Evolutionary conservation across 2,888 invertebrate species (phyloP).

Genomic region (Tromatobia lineatoria): DNA sequence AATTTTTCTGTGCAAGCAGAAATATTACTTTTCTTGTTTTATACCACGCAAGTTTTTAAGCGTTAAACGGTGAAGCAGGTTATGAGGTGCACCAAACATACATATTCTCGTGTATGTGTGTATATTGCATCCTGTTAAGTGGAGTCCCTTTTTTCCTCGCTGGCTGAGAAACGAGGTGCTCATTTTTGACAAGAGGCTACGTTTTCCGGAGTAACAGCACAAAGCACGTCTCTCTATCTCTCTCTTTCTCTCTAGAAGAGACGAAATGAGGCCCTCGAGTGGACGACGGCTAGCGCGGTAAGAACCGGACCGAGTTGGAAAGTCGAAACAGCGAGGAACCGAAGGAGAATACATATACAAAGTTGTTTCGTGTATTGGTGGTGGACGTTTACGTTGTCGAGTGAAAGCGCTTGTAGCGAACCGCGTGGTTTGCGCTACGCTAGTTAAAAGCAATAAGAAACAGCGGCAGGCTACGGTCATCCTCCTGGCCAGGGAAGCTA

Average conservation of each 20-base stretch:
- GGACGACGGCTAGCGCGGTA: constrained; percentile 54
- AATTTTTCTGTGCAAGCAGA: no score
- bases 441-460: not conserved
- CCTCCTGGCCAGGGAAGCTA: constrained; percentile 68
- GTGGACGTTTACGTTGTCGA: not conserved
- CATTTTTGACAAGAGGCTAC: not conserved
- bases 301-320: constrained; percentile 58
- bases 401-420: constrained; percentile 33
- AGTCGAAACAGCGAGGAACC: constrained; percentile 55
- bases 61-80: not conserved
- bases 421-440: constrained; percentile 24
- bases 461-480: constrained; percentile 58
- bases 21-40: no score
- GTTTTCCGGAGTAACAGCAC: not conserved
- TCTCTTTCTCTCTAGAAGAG: no score
- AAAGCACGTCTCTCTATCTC: not conserved
- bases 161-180: not conserved
- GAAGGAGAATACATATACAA: constrained; percentile 4
- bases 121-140: not conserved
- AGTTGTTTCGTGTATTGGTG: not conserved
- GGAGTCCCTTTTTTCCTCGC: not conserved
- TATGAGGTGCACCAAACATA: not conserved
- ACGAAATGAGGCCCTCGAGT: constrained; percentile 64
- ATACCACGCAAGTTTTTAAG: not conserved
- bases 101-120: no score